phyloP scores from a whole-genome alignment of 1,140 invertebrate genomes.

The Agrypnia vestita region DNA sequence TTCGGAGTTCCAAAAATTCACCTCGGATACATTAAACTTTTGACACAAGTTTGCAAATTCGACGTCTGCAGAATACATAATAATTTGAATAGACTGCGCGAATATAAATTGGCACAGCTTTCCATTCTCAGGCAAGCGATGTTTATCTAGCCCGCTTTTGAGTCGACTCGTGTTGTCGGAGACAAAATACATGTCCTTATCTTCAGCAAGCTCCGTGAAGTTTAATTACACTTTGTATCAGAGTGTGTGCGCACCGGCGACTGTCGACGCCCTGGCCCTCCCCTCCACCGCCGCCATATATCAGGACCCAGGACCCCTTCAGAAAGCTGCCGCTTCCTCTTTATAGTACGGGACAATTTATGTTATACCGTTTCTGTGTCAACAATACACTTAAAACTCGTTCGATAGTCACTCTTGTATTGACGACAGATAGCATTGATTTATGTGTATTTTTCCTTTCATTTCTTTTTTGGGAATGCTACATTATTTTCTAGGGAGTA shows the following conservation, averaged over 20 bases:
- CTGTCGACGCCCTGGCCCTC: neutral
- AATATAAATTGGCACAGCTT: slow-evolving; percentile 1
- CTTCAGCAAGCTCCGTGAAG: neutral
- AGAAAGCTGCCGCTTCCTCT: neutral
- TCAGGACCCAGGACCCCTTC: neutral
- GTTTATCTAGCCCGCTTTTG: neutral
- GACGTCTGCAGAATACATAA: no score
- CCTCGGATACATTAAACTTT: no score
- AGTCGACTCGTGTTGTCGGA: neutral
- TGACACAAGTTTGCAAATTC: no score
- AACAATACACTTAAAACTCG: no score
- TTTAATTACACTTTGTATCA: slow-evolving; percentile 23
- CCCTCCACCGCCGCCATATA: neutral
- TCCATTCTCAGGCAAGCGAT: slow-evolving; percentile 3
- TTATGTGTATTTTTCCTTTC: no score
- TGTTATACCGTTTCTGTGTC: no score
- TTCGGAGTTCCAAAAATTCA: no score
- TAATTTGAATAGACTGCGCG: no score
- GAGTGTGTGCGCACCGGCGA: neutral
- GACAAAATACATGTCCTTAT: slow-evolving; percentile 16
- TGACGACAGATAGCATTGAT: no score
- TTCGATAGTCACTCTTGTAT: no score
- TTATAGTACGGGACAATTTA: neutral
- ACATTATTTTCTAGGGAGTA: no score
- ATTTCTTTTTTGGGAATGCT: no score